phyloP scores from a whole-genome alignment of 2,888 invertebrate species.

The Megalurothrips usitatus region DNA sequence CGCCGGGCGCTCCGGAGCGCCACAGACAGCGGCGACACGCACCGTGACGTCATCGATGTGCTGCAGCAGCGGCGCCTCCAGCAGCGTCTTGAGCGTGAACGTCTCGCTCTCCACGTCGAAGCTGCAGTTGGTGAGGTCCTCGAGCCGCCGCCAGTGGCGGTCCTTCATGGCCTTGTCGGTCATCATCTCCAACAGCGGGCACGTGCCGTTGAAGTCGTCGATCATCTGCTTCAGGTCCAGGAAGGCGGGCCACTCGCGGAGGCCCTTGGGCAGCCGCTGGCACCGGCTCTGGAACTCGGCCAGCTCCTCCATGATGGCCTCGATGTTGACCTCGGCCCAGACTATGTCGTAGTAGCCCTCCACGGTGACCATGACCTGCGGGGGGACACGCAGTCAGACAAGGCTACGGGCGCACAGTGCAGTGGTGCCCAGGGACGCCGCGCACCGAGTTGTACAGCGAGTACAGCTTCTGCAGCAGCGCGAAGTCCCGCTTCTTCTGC shows the following conservation, averaged over 20 bases:
- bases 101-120: conserved; percentile 76
- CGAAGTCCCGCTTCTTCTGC: conserved; percentile 76
- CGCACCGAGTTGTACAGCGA: conserved; percentile 53
- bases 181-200: conserved; percentile 81
- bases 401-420: too few species aligned
- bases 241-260: conserved; percentile 86
- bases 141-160: conserved; percentile 67
- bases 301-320: conserved; percentile 71
- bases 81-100: conserved; percentile 73
- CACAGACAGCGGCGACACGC: too few species aligned
- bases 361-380: conserved; percentile 78
- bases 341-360: conserved; percentile 80
- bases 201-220: conserved; percentile 84
- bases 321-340: conserved; percentile 80
- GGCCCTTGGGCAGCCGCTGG: conserved; percentile 73
- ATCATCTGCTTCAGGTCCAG: conserved; percentile 81
- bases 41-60: conserved; percentile 84
- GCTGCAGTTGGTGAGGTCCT: conserved; percentile 56
- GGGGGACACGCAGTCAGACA: too few species aligned
- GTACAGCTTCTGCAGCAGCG: conserved; percentile 77
- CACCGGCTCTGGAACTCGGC: conserved; percentile 79
- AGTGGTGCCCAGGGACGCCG: too few species aligned
- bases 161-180: conserved; percentile 81
- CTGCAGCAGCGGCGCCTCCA: conserved; percentile 78
- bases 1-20: not conserved